Conservation (phyloP, 2,113 vertebrate species). For the Sylvia atricapilla region DNA sequence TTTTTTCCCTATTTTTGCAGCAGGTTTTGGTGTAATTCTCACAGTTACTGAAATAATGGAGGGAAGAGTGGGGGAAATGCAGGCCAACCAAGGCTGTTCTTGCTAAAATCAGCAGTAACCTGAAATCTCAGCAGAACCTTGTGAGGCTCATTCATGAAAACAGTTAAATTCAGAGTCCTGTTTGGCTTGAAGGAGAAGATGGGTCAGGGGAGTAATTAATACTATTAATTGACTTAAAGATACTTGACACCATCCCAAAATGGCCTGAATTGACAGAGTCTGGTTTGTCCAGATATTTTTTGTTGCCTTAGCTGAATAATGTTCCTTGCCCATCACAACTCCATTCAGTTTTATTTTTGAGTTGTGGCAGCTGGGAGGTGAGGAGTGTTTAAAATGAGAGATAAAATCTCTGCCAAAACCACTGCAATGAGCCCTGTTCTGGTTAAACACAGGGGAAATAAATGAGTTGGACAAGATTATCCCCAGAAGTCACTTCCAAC, state of each 20-base stretch:
- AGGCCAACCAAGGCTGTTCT: fast-evolving
- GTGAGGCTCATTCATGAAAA: fast-evolving
- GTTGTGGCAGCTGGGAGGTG: background rate
- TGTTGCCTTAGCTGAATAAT: background rate
- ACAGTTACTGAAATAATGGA: background rate
- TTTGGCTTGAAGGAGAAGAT: background rate
- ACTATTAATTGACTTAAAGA: background rate
- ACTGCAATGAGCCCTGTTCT: background rate
- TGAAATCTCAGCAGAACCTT: background rate
- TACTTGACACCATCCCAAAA: background rate
- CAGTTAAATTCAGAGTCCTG: no score
- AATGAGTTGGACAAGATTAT: background rate
- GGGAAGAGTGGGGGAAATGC: no score
- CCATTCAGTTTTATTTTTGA: background rate
- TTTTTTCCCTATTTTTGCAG: background rate
- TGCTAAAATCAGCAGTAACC: background rate
- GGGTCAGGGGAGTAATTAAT: background rate
- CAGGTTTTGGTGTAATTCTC: background rate
- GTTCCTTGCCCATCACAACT: background rate
- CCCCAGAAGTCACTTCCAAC: background rate
- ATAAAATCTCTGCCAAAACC: background rate
- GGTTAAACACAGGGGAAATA: background rate
- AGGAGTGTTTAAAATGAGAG: background rate
- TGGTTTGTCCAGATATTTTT: background rate
- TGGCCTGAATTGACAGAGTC: background rate